Conservation (phyloP, 2,797 vertebrate species). For the Amblyopsis hoosieri region DNA sequence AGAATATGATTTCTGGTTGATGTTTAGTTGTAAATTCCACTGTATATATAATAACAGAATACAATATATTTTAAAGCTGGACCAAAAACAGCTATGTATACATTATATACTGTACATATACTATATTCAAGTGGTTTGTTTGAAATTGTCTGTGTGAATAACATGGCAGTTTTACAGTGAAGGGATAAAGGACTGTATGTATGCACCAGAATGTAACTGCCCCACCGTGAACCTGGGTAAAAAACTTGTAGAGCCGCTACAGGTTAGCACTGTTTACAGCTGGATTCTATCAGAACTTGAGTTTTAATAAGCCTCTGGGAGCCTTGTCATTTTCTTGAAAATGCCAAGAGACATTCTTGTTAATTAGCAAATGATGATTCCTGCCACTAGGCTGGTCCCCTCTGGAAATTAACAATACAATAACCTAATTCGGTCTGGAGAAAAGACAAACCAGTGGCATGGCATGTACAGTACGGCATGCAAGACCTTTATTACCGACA, state of each 20-base stretch:
- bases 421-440: constrained; percentile 71
- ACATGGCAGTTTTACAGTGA: not conserved
- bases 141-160: not conserved
- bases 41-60: too few species aligned
- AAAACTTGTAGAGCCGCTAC: constrained; percentile 2
- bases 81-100: too few species aligned
- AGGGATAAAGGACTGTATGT: too few species aligned
- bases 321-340: constrained; percentile 55
- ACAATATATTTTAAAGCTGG: too few species aligned
- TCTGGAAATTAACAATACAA: constrained; percentile 71
- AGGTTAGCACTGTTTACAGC: constrained; percentile 53
- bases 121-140: not conserved
- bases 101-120: too few species aligned
- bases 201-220: too few species aligned
- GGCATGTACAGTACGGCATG: constrained; percentile 8
- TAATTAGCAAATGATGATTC: constrained; percentile 73
- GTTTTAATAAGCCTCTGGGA: constrained; percentile 51
- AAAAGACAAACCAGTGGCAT: constrained; percentile 16
- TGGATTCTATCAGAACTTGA: constrained; percentile 38
- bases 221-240: too few species aligned
- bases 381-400: constrained; percentile 58
- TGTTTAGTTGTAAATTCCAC: constrained; percentile 20
- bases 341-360: constrained; percentile 65
- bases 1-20: constrained; percentile 1
- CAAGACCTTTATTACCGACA: constrained; percentile 29